A percentile compares a stretch with the other conserved stretches of the same genome.
Conservation (phyloP, 1,140 invertebrate species). For the Zaprionus lachaisei region DNA sequence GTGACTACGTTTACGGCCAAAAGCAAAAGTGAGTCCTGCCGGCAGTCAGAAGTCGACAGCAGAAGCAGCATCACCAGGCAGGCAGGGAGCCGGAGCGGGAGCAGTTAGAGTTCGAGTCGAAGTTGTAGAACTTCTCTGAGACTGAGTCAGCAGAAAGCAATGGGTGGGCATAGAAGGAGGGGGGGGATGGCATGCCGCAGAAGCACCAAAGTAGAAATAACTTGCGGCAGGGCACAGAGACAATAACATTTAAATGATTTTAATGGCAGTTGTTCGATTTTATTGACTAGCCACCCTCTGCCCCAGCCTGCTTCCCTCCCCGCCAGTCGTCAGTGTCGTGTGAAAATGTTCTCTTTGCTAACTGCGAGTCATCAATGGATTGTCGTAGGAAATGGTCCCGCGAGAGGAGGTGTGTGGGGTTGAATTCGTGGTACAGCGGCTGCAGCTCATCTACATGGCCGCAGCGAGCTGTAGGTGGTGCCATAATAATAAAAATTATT, state of each 20-base stretch:
- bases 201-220: slow-evolving; percentile 77
- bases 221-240: slow-evolving; percentile 65
- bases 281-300: slow-evolving; percentile 64
- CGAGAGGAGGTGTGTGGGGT: too few species aligned
- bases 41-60: slow-evolving; percentile 9
- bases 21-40: slow-evolving; percentile 69
- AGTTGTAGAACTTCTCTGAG: slow-evolving; percentile 6
- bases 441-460: slow-evolving; percentile 39
- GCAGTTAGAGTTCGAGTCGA: background rate
- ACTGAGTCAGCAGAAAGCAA: slow-evolving; percentile 69
- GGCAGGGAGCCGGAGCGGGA: background rate
- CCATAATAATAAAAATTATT: slow-evolving; percentile 83
- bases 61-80: slow-evolving; percentile 2
- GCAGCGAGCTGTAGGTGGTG: slow-evolving; percentile 61
- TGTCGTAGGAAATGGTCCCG: background rate
- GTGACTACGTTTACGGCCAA: slow-evolving; percentile 23
- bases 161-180: background rate
- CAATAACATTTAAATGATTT: slow-evolving; percentile 84
- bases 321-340: slow-evolving; percentile 25
- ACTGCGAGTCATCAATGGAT: slow-evolving; percentile 76
- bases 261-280: slow-evolving; percentile 83
- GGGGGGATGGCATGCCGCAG: slow-evolving; percentile 59
- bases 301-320: background rate
- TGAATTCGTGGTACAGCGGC: background rate
- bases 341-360: slow-evolving; percentile 75